These are phyloP conservation scores for Eleutherodactylus coqui DNA, from an alignment of 2,797 vertebrate genomes.

Conservation along the genomic window DNA sequence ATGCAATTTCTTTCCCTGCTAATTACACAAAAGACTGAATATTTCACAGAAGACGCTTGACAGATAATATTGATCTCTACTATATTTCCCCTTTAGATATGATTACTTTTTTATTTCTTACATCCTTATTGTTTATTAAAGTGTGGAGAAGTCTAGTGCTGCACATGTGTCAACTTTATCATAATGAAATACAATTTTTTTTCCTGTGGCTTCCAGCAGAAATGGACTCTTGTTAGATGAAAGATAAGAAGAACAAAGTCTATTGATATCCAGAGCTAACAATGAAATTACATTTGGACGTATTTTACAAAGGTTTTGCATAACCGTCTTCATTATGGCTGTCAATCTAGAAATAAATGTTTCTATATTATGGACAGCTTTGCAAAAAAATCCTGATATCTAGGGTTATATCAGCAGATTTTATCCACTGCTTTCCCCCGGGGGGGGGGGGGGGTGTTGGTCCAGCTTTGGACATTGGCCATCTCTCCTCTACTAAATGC, in stretches of 20 bases:
- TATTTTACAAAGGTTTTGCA: neutral
- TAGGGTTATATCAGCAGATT: too few species aligned
- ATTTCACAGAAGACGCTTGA: neutral
- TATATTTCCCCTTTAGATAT: constrained; percentile 23
- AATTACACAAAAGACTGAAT: constrained; percentile 24
- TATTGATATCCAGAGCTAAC: neutral
- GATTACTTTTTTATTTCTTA: constrained; percentile 30
- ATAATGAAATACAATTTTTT: constrained; percentile 25
- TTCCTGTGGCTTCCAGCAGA: neutral
- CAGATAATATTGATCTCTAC: constrained; percentile 37
- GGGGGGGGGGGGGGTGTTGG: too few species aligned
- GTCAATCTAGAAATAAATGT: neutral
- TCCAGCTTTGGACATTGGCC: too few species aligned
- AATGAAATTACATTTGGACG: neutral
- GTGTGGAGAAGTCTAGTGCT: neutral
- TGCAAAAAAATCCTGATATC: too few species aligned
- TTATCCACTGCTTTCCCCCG: too few species aligned
- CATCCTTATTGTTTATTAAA: constrained; percentile 9
- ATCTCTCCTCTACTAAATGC: too few species aligned
- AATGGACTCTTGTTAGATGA: neutral
- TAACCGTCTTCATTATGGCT: neutral
- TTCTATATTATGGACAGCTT: neutral
- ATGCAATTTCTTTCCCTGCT: neutral
- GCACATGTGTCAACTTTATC: neutral
- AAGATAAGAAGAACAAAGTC: neutral